phyloP scores from a whole-genome alignment of 2,797 vertebrate genomes.

The Parambassis ranga region DNA sequence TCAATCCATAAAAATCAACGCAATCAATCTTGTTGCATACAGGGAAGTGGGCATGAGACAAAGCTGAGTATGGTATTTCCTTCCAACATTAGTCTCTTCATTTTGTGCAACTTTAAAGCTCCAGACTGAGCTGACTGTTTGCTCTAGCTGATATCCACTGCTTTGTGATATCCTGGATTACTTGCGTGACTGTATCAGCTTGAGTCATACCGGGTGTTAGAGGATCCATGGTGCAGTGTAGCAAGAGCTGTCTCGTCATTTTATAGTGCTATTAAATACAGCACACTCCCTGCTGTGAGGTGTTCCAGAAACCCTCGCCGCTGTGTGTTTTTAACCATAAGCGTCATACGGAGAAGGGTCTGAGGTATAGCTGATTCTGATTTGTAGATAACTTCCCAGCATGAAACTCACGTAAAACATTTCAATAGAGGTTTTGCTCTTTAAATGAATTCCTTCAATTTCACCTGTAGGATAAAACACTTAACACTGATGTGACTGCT shows the following conservation, averaged over 20 bases:
- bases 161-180: background rate
- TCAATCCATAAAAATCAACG: no score
- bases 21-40: no score
- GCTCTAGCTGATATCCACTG: background rate
- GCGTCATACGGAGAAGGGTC: background rate
- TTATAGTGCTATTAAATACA: background rate
- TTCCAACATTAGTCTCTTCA: no score
- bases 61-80: background rate
- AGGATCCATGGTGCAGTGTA: background rate
- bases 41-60: background rate
- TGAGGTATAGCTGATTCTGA: background rate
- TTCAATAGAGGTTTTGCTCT: background rate
- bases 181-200: background rate
- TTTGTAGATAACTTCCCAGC: background rate
- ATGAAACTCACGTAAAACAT: background rate
- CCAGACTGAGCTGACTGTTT: background rate
- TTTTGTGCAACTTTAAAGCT: background rate
- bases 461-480: no score
- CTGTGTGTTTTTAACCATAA: background rate
- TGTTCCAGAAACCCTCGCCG: background rate
- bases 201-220: constrained; percentile 2
- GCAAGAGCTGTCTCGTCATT: constrained; percentile 2
- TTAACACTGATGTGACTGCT: no score
- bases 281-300: constrained; percentile 26
- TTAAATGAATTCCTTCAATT: no score